phyloP scores from a whole-genome alignment of 2,888 invertebrate species.

The Ecliptopera silaceata region DNA sequence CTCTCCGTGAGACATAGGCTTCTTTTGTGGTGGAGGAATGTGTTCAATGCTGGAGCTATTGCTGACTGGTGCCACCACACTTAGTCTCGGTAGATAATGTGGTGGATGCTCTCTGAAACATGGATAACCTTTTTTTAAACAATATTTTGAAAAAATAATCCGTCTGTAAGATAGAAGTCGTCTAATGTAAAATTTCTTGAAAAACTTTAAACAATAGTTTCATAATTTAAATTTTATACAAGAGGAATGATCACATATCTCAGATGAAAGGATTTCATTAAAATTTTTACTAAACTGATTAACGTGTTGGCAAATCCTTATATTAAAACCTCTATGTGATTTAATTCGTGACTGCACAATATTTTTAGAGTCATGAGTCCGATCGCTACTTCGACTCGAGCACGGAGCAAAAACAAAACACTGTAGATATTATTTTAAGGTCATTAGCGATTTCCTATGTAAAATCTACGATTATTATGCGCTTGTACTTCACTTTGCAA shows the following conservation, averaged over 20 bases:
- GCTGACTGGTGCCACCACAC: constrained; percentile 69
- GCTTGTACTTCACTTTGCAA: background rate
- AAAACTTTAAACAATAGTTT: no score
- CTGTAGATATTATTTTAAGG: background rate
- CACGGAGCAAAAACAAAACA: background rate
- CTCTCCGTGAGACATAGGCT: constrained; percentile 71
- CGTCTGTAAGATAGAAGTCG: no score
- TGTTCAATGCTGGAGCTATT: constrained; percentile 64
- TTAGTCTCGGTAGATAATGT: constrained; percentile 67
- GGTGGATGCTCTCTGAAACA: constrained; percentile 66
- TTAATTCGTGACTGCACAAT: no score
- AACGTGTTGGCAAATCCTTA: no score
- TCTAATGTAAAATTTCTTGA: no score
- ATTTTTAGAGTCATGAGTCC: no score
- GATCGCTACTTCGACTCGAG: no score
- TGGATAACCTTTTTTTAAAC: constrained; percentile 12
- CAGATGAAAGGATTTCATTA: no score
- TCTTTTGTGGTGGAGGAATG: constrained; percentile 41
- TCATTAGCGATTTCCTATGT: background rate
- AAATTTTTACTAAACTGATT: no score
- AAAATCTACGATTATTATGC: background rate
- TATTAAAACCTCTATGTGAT: no score
- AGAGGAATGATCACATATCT: no score
- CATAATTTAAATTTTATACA: no score
- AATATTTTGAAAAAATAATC: background rate